Evolutionary conservation across 1,140 invertebrate genomes (phyloP).

Genomic region (Bombus cullumanus): DNA sequence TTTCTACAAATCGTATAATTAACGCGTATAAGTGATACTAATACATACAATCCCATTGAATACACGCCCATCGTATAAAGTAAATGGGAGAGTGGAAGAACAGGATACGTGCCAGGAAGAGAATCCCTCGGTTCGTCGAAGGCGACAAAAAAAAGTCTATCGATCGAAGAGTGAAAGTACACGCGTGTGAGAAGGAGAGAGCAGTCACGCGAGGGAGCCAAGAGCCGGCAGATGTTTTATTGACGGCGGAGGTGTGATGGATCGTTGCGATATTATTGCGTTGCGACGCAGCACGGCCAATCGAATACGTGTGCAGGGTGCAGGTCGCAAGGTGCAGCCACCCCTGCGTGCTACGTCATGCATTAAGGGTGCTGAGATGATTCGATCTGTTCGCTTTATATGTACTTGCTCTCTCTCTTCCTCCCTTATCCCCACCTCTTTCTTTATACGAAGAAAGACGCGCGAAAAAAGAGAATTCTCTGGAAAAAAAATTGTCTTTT

Average conservation of each 20-base stretch:
- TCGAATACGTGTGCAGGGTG: constrained; percentile 67
- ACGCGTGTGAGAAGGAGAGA: neutral
- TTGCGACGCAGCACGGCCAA: constrained; percentile 63
- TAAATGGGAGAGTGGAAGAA: neutral
- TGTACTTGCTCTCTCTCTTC: constrained; percentile 8
- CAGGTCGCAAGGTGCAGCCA: constrained; percentile 60
- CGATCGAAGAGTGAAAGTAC: constrained; percentile 43
- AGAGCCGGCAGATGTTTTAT: constrained; percentile 71
- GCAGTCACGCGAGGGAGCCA: constrained; percentile 27
- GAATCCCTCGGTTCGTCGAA: neutral
- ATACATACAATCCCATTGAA: too few relatives aligned
- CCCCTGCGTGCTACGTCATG: constrained; percentile 66
- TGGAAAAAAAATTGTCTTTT: neutral
- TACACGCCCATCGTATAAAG: too few relatives aligned
- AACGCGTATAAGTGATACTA: too few relatives aligned
- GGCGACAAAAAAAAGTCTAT: constrained; percentile 17
- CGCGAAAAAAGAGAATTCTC: neutral
- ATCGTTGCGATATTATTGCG: constrained; percentile 73
- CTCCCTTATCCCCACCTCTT: neutral
- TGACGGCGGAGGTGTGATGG: constrained; percentile 71
- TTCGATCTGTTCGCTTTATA: constrained; percentile 68
- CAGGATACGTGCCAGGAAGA: too few relatives aligned
- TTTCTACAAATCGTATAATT: too few relatives aligned
- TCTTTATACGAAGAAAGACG: constrained; percentile 31
- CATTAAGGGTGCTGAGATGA: constrained; percentile 60